A percentile compares a stretch with the other conserved stretches of the same genome.
These are phyloP conservation scores for Rhagologus leucostigma DNA, from an alignment of 2,113 vertebrate genomes.

Conservation along the genomic window DNA sequence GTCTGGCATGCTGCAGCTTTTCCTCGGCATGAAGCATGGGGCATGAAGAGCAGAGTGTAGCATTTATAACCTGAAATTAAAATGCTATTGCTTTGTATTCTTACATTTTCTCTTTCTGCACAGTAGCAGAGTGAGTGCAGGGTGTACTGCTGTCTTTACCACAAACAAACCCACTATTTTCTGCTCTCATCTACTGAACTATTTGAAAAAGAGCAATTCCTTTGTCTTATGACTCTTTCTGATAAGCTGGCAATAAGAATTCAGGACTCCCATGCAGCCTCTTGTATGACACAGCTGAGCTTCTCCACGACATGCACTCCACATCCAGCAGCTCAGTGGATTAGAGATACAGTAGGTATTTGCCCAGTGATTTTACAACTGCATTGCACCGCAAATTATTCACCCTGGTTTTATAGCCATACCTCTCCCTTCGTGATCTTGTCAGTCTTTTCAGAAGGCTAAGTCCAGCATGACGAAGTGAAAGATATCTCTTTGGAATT, in stretches of 20 bases:
- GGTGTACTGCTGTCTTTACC: background rate
- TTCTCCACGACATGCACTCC: background rate
- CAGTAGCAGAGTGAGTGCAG: background rate
- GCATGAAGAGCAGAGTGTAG: background rate
- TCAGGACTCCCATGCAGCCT: background rate
- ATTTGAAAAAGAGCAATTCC: background rate
- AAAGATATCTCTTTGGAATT: background rate
- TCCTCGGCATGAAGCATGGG: background rate
- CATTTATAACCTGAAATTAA: slow-evolving; percentile 49
- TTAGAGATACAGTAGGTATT: background rate
- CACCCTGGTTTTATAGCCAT: background rate
- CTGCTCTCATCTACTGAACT: background rate
- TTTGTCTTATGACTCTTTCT: background rate
- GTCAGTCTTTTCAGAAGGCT: background rate
- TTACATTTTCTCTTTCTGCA: background rate
- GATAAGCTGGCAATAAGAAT: background rate
- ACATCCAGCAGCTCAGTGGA: background rate
- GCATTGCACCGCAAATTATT: background rate
- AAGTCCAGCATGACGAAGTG: background rate
- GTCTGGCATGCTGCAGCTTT: slow-evolving; percentile 31
- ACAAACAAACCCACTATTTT: slow-evolving; percentile 3
- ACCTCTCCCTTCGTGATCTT: background rate
- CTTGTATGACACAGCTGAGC: background rate
- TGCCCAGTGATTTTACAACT: background rate
- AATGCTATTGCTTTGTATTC: slow-evolving; percentile 24